Percentiles rank a stretch among this genome's conserved stretches.
Conservation (phyloP, 2,888 invertebrate species). For the Macrosoma leucophasiata region DNA sequence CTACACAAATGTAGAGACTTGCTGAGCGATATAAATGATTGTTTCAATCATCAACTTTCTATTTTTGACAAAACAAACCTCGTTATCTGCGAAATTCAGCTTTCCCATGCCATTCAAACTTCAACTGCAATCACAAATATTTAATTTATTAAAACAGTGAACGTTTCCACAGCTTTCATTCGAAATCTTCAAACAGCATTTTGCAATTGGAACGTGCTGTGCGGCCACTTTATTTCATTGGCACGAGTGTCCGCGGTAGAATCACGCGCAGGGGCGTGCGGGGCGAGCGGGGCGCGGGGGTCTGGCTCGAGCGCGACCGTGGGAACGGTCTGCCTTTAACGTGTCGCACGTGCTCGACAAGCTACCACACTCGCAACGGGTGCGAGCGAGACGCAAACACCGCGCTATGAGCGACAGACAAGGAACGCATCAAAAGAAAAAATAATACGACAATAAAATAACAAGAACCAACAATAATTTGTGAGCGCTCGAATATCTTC, state of each 20-base stretch:
- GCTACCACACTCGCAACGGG: constrained; percentile 50
- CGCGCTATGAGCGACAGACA: constrained; percentile 22
- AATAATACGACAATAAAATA: constrained; percentile 57
- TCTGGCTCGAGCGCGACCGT: constrained; percentile 63
- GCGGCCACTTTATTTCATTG: constrained; percentile 68
- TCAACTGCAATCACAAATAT: too few species aligned
- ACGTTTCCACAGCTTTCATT: constrained; percentile 59
- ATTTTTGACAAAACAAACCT: too few species aligned
- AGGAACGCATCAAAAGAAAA: constrained; percentile 35
- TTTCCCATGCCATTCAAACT: too few species aligned
- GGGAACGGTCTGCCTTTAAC: constrained; percentile 75
- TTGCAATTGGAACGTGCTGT: constrained; percentile 70
- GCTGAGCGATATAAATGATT: too few species aligned
- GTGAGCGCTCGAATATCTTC: constrained; percentile 57
- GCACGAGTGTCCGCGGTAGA: constrained; percentile 62
- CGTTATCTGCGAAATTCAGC: too few species aligned
- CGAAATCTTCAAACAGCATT: constrained; percentile 50
- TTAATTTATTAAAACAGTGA: too few species aligned
- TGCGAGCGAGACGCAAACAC: constrained; percentile 40
- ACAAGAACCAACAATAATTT: constrained; percentile 66
- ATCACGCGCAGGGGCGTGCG: constrained; percentile 39
- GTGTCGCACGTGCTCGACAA: constrained; percentile 72
- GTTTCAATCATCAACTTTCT: too few species aligned
- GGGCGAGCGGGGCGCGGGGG: constrained; percentile 34
- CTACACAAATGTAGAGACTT: too few species aligned